Evolutionary conservation across 2,888 invertebrate genomes (phyloP).

Genomic region (Marronus borbonicus): DNA sequence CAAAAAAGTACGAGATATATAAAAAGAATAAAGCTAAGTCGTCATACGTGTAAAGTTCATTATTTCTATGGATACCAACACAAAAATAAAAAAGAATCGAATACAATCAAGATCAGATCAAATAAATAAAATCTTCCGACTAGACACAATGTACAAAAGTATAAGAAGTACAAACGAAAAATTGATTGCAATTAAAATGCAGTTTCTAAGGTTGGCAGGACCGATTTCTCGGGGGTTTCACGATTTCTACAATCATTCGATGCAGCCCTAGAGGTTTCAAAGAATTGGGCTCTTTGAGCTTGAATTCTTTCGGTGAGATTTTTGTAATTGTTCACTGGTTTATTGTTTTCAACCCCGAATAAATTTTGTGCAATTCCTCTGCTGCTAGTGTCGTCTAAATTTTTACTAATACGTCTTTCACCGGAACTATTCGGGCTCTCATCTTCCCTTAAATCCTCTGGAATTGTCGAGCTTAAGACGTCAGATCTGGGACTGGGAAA

Average conservation of each 20-base stretch:
- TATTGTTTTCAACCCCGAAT: neutral
- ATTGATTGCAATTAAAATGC: conserved; percentile 69
- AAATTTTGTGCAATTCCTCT: conserved; percentile 30
- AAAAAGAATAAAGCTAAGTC: conserved; percentile 16
- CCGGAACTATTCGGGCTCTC: conserved; percentile 78
- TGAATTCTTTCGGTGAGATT: conserved; percentile 73
- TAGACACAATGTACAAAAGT: conserved; percentile 53
- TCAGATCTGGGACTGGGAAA: conserved; percentile 85
- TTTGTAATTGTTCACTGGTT: conserved; percentile 41
- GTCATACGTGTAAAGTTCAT: neutral
- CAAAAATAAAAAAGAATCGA: neutral
- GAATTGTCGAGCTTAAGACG: conserved; percentile 89
- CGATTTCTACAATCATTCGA: conserved; percentile 46
- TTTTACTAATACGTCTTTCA: conserved; percentile 68
- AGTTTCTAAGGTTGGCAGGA: conserved; percentile 77
- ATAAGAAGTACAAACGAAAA: neutral
- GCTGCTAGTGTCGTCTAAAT: conserved; percentile 52
- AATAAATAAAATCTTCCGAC: conserved; percentile 52
- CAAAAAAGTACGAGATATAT: conserved; percentile 1
- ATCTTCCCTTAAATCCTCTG: conserved; percentile 88
- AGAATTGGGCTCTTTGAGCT: conserved; percentile 77
- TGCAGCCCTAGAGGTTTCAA: conserved; percentile 61
- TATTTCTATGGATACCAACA: neutral
- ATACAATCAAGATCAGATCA: conserved; percentile 34
- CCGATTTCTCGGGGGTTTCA: conserved; percentile 56